Percentiles rank a stretch among this genome's conserved stretches.
These are phyloP conservation scores for Aphis gossypii DNA, from an alignment of 1,140 invertebrate species.

Conservation along the genomic window DNA sequence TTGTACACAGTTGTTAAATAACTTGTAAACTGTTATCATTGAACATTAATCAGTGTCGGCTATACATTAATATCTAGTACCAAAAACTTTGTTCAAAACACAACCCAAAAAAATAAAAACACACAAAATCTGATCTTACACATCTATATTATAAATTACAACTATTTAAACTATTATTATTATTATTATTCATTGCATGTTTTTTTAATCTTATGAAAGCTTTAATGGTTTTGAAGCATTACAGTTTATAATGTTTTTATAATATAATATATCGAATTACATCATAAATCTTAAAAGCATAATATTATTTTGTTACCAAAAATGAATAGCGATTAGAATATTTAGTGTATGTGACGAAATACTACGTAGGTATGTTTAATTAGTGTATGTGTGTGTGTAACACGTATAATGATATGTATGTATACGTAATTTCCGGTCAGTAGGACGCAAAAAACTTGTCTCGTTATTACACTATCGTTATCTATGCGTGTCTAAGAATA, in stretches of 20 bases:
- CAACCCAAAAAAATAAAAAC: neutral
- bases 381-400: neutral
- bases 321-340: neutral
- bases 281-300: neutral
- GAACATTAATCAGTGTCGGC: neutral
- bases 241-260: neutral
- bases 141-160: neutral
- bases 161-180: neutral
- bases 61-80: neutral
- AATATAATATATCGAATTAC: neutral
- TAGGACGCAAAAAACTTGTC: conserved; percentile 43
- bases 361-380: neutral
- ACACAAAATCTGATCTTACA: neutral
- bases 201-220: neutral
- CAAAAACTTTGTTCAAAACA: neutral
- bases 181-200: neutral
- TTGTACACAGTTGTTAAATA: no score
- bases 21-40: neutral
- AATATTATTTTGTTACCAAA: neutral
- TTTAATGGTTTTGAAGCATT: neutral
- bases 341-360: neutral
- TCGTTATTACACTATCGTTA: conserved; percentile 37
- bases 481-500: neutral
- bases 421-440: conserved; percentile 31
- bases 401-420: neutral